Evolutionary conservation across 2,888 invertebrate species (phyloP).

Genomic region (Drosophila meridiana): DNA sequence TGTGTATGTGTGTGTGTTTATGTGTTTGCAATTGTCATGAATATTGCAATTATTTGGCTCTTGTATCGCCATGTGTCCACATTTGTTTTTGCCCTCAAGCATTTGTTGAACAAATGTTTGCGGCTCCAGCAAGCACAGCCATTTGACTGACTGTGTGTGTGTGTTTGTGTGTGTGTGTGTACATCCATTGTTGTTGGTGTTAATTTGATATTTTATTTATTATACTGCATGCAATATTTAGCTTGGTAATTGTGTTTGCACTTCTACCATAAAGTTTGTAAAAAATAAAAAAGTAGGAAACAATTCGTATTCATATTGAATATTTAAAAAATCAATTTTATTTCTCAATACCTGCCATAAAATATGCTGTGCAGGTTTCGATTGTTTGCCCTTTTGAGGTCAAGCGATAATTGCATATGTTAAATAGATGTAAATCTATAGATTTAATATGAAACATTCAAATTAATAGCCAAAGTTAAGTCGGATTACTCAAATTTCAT

Average conservation of each 20-base stretch:
- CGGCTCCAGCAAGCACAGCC: slow-evolving; percentile 40
- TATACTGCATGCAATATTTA: slow-evolving; percentile 72
- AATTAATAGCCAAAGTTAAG: not conserved
- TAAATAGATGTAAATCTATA: slow-evolving; percentile 9
- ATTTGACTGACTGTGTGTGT: slow-evolving; percentile 15
- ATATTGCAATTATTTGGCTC: slow-evolving; percentile 78
- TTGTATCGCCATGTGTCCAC: slow-evolving; percentile 63
- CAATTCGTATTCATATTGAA: slow-evolving; percentile 6
- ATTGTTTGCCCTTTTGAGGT: slow-evolving; percentile 8
- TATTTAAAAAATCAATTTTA: slow-evolving; percentile 64
- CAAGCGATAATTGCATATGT: slow-evolving; percentile 22
- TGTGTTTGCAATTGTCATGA: slow-evolving; percentile 69
- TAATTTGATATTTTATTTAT: slow-evolving; percentile 80
- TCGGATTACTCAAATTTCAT: not conserved
- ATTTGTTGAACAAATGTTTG: slow-evolving; percentile 76
- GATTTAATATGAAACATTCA: not conserved
- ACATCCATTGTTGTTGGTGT: slow-evolving; percentile 59
- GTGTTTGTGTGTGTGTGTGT: slow-evolving; percentile 16
- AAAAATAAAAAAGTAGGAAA: slow-evolving; percentile 19
- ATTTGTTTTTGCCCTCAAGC: slow-evolving; percentile 69
- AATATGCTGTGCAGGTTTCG: slow-evolving; percentile 9
- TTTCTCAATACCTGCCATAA: slow-evolving; percentile 5
- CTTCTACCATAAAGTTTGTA: slow-evolving; percentile 31
- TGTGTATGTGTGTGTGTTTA: slow-evolving; percentile 29
- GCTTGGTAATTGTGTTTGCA: slow-evolving; percentile 72